Percentiles rank a stretch among this genome's conserved stretches.
Conservation (phyloP, 2,888 invertebrate genomes). For the Cosmia trapezina region DNA sequence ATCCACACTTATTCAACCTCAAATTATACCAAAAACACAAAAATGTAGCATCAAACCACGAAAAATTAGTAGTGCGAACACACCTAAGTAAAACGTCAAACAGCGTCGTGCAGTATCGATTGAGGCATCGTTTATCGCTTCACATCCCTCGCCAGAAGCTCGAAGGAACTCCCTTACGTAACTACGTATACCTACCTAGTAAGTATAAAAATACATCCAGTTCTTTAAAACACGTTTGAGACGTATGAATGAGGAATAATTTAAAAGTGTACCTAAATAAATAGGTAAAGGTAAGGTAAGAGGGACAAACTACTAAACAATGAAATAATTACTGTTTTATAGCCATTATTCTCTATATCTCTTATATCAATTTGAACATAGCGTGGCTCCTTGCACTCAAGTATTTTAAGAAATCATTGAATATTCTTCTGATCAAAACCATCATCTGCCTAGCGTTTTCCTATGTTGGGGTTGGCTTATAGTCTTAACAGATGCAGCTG, state of each 20-base stretch:
- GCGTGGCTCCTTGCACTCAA: no score
- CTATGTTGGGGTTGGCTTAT: no score
- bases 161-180: neutral
- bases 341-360: neutral
- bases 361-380: neutral
- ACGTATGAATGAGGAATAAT: conserved; percentile 4
- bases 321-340: neutral
- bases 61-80: conserved; percentile 42
- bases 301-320: neutral
- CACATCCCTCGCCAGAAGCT: conserved; percentile 65
- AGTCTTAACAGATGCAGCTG: no score
- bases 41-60: neutral
- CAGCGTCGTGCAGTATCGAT: conserved; percentile 75
- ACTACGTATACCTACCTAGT: neutral
- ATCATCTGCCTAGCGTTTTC: no score
- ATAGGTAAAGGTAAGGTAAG: neutral
- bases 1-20: neutral
- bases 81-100: conserved; percentile 48
- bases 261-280: neutral
- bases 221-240: conserved; percentile 16
- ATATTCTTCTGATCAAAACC: neutral
- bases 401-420: neutral
- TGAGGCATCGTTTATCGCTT: conserved; percentile 72
- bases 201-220: conserved; percentile 4
- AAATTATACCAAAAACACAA: neutral